Percentiles rank a stretch among this genome's conserved stretches.
Conservation (phyloP, 2,797 vertebrate genomes). For the Myotis planiceps region DNA sequence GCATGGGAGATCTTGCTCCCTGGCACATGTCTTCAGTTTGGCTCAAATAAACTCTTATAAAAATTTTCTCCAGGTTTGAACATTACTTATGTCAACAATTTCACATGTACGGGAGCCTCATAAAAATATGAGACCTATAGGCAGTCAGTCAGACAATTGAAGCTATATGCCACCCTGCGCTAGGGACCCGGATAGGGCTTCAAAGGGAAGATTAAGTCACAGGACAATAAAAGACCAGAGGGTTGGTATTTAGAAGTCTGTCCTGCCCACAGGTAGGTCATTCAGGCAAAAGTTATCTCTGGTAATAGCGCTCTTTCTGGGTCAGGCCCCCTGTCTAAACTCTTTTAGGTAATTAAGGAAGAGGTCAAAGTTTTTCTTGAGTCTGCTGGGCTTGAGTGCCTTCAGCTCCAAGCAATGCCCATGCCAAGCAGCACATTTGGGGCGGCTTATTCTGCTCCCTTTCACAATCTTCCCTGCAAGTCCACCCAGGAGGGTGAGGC, state of each 20-base stretch:
- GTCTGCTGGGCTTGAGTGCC: neutral
- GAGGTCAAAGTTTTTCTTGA: neutral
- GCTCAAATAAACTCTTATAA: neutral
- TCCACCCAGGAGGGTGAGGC: neutral
- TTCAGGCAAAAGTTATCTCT: neutral
- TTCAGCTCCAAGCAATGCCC: neutral
- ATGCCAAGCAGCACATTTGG: neutral
- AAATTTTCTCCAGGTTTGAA: neutral
- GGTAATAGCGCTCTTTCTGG: neutral
- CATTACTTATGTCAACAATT: neutral
- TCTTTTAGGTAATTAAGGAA: neutral
- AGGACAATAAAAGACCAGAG: neutral
- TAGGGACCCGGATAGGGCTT: neutral
- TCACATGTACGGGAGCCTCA: neutral
- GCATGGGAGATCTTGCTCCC: neutral
- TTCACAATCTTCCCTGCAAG: rapidly evolving
- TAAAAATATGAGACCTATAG: neutral
- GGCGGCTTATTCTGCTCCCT: neutral
- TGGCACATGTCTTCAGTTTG: neutral
- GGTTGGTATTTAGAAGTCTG: neutral
- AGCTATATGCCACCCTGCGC: neutral
- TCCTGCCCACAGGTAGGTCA: neutral
- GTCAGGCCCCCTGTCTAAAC: neutral
- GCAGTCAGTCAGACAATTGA: neutral
- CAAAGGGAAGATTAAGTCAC: neutral